Base-by-base conservation (phyloP, 2,888 invertebrate species). In the Podotricha telesiphe region DNA sequence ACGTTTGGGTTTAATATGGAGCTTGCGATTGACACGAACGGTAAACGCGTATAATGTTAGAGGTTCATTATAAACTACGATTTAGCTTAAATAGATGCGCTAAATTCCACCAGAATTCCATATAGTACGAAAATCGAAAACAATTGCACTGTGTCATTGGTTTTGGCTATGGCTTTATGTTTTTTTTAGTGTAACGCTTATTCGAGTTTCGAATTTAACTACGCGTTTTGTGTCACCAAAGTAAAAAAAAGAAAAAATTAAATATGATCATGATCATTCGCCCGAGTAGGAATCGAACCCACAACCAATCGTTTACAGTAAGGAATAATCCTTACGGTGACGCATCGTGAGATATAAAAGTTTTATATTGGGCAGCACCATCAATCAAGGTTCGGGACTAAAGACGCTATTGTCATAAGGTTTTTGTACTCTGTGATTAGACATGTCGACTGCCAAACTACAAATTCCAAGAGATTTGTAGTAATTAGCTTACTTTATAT, bases 11-110 rank as follows among this genome's bases (percentile, higher is more conserved):
- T 73, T 75, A 73, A 75, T 73, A 75, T 73, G 47, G 61, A 58
- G 50, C 66, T 70, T 74, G 75, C 70, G 69, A 75, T 75, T 72
- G 75, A 75, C 73, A 68, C 65, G 56, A 69, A 69, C 67, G 55
- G 72, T 70, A 68, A 72, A 71, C 71, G 67, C 65, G 70, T 71
- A 72, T 72, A 73, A 74, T 72, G 69, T 66, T 56, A 10, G 11
- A 15, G 1, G 40, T 48, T 13, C 5, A 59, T 72, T 74, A 70
- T 15, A 61, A 10, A 11, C 6, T 51, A 68, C 73, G 72, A 74
- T 22, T 13, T 53, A 7, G 37, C 8, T 28, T 28, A 4, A 4
- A 4, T 28, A 28, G 28, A 4, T 28, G 28, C 6, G 28, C 6
- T 28, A n/a, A n/a, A n/a, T n/a, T n/a, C n/a, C n/a, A n/a, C n/a